Evolutionary conservation across 1,140 invertebrate genomes (phyloP).

Genomic region (Brachionus paranguensis): DNA sequence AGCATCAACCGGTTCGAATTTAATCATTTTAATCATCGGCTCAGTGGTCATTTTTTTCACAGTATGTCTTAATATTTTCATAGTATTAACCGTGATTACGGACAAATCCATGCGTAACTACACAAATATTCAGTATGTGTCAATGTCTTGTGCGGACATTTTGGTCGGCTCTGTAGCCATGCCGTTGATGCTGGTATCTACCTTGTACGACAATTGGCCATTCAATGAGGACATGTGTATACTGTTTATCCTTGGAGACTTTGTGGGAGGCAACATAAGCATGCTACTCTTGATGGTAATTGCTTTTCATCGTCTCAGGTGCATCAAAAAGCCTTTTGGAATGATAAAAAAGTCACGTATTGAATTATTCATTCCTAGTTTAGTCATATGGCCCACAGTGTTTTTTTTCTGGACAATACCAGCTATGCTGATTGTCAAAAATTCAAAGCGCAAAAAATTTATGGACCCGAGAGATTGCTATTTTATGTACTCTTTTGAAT

Average conservation of each 20-base stretch:
- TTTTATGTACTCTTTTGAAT: constrained; percentile 6
- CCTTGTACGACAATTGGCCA: constrained; percentile 8
- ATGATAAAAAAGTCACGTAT: neutral
- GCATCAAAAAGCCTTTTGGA: neutral
- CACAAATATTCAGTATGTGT: constrained; percentile 18
- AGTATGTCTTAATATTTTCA: neutral
- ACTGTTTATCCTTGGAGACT: constrained; percentile 6
- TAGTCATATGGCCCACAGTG: neutral
- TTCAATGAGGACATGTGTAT: constrained; percentile 28
- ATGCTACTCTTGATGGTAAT: neutral
- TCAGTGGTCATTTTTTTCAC: neutral
- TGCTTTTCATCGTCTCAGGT: neutral
- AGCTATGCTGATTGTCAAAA: neutral
- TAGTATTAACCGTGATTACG: neutral
- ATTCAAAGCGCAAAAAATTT: neutral
- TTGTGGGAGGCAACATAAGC: constrained; percentile 30
- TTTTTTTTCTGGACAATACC: constrained; percentile 6
- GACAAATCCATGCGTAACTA: constrained; percentile 9
- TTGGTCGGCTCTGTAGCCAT: constrained; percentile 8
- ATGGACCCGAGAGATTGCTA: neutral
- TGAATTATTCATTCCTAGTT: neutral
- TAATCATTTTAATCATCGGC: neutral
- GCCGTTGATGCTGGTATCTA: neutral
- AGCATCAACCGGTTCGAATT: neutral
- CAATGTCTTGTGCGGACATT: constrained; percentile 22